Evolutionary conservation across 2,113 vertebrate genomes (phyloP), one percentile per base, ranked within the genome.

Genomic region (Apeltes quadracus): DNA sequence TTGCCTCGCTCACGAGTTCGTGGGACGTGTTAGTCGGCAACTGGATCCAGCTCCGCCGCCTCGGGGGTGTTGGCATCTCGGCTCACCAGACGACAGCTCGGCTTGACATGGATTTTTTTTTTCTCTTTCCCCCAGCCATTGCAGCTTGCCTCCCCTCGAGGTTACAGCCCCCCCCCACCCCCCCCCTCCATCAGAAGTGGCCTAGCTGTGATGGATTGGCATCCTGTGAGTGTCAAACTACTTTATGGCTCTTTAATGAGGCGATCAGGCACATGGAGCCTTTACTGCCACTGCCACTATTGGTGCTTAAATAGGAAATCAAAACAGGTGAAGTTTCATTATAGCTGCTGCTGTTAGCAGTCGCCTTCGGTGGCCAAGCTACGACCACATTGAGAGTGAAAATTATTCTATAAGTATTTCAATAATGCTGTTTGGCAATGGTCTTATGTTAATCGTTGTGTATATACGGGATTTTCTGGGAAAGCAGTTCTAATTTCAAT

Each of bases 241-340:
- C 90, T 91, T 91, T 91, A 91, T 88, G 84, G 90, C 69, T 86
- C 86, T 90, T 87, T 92, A 93, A 93, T 93, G 91, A 93, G 92
- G 83, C 88, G 82, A 88, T 86, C 76, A 84, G 84, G 79, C 79
- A 50, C 75, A 81, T 82, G 78, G 59, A 75, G 76, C 73, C 61
- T 71, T 62, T 46, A 48, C 76, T 48, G 72, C 72, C 46, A 18
- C 77, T 14, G 81, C 77, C 76, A 56, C 80, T 78, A 59, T 69
- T 78, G 62, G 69, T 75, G 63, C 83, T 86, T 86, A 75, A 89
- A 84, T 64, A 77, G 79, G 44, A 89, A 85, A 88, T 89, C 82
- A 83, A 89, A 92, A 89, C 78, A 84, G 84, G 88, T 89, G 76
- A 88, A 58, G 72, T 88, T 85, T 89, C 85, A 86, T 87, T 82